Evolutionary conservation across 2,888 invertebrate genomes (phyloP), one percentile per base, ranked within the genome.

Genomic region (Coenonympha arcania): DNA sequence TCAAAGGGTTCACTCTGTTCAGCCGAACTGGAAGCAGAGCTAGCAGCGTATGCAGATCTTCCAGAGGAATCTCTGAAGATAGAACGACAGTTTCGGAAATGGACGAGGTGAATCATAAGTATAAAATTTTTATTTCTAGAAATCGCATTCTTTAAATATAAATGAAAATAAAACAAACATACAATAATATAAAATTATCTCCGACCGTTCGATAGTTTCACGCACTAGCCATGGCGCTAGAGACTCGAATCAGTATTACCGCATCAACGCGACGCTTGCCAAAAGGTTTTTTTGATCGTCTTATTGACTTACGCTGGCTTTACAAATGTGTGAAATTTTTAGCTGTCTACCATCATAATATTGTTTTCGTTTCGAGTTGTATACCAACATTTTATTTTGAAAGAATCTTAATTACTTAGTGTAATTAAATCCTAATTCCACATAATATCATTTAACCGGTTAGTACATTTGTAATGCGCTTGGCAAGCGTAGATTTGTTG

Each of bases 1-100:
- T 94, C 48, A 93, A 92, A 71, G 93, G 94, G 1, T 93, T 92
- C 75, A 93, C 93, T 66, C 79, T 92, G 64, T 91, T 88, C 60
- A 87, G 87, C 58, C 75, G 86, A 39, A 84, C 65, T 56, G 81
- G 83, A 48, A 89, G 89, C 63, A 81, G 89, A 65, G 88, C 89
- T 2, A 89, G 87, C 68, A 89, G 89, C 63, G 71, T 87, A 34
- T 86, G 86, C 60, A 66, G 81, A 48, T 81, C 83, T 11, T 79
- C 82, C 5, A 74, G 89, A 53, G 90, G 89, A 31, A 81, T 88
- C 54, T 89, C 90, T 19, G 90, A 90, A 68, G 91, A 91, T 68
- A 81, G 88, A 52, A 90, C 89, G 56, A 89, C 90, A 51, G 86
- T 87, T 54, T 91, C 91, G 55, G 90, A 90, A 73, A 81, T 85